Percentiles rank a stretch among this genome's conserved stretches.
phyloP scores from a whole-genome alignment of 2,888 invertebrate genomes.

The Lagria hirta region DNA sequence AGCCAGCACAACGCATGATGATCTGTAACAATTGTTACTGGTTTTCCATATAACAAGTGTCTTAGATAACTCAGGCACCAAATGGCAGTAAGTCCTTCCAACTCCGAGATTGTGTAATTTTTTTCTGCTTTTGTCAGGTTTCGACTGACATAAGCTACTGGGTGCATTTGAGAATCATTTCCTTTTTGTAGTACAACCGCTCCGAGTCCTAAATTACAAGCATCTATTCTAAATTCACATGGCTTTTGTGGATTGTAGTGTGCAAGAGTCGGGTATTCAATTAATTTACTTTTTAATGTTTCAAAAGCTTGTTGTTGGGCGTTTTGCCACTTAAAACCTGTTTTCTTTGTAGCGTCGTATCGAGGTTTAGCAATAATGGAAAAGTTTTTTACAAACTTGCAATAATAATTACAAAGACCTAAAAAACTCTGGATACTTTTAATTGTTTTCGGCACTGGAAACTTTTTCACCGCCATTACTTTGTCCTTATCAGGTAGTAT shows the following conservation, averaged over 20 bases:
- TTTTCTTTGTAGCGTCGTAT: constrained; percentile 25
- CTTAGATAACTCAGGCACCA: constrained; percentile 27
- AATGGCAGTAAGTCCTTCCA: constrained; percentile 26
- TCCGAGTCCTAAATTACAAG: constrained; percentile 23
- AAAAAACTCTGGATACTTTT: constrained; percentile 25
- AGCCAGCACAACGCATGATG: constrained; percentile 19
- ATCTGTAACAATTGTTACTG: constrained; percentile 24
- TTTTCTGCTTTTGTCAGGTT: constrained; percentile 29
- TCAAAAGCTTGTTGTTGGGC: constrained; percentile 5
- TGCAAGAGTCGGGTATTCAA: constrained; percentile 16
- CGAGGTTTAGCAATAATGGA: constrained; percentile 25
- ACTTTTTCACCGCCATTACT: constrained; percentile 9
- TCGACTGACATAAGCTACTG: constrained; percentile 31
- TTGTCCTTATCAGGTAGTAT: constrained; percentile 14
- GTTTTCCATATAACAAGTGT: constrained; percentile 28
- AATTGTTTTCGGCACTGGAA: background rate
- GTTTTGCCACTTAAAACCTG: constrained; percentile 6
- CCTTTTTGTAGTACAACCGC: constrained; percentile 28
- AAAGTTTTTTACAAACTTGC: constrained; percentile 29
- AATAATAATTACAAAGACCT: constrained; percentile 30
- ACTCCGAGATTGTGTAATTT: constrained; percentile 29
- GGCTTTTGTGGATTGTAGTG: constrained; percentile 22
- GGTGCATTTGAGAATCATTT: constrained; percentile 22
- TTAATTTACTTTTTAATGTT: constrained; percentile 23
- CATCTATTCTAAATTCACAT: constrained; percentile 28